Conservation (phyloP, 2,113 vertebrate genomes). For the Clarias gariepinus region DNA sequence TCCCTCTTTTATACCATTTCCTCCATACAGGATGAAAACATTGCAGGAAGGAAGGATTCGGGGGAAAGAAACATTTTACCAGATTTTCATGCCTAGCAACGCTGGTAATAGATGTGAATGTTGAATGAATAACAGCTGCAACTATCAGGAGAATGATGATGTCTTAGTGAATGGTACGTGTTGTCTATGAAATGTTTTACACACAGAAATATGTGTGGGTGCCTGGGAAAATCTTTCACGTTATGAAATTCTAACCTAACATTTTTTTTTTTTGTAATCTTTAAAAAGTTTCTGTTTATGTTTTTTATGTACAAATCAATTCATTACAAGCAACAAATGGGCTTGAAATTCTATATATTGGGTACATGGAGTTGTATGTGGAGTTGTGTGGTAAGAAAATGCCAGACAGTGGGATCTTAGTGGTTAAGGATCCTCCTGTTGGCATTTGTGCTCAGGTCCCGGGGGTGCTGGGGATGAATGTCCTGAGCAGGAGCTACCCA, state of each 20-base stretch:
- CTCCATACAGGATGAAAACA: neutral
- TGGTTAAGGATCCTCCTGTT: too few relatives aligned
- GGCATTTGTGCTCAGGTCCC: too few relatives aligned
- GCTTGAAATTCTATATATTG: too few relatives aligned
- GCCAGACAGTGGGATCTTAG: too few relatives aligned
- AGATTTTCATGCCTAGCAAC: neutral
- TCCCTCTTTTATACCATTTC: neutral
- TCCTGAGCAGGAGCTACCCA: too few relatives aligned
- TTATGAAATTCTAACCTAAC: neutral
- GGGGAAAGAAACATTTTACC: neutral
- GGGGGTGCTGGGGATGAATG: too few relatives aligned
- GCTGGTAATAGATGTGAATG: slow-evolving; percentile 23
- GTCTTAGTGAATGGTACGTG: neutral
- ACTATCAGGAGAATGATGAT: slow-evolving; percentile 2
- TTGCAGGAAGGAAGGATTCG: neutral
- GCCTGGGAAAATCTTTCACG: neutral
- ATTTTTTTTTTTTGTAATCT: neutral
- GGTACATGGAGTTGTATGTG: too few relatives aligned
- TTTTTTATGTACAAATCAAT: too few relatives aligned
- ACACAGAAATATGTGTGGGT: neutral
- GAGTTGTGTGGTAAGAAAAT: too few relatives aligned
- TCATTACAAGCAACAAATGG: too few relatives aligned
- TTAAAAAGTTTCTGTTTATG: too few relatives aligned
- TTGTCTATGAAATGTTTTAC: neutral
- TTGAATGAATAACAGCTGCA: slow-evolving; percentile 5